Evolutionary conservation across 2,888 invertebrate species (phyloP).

Genomic region (Bruchidius siliquastri): DNA sequence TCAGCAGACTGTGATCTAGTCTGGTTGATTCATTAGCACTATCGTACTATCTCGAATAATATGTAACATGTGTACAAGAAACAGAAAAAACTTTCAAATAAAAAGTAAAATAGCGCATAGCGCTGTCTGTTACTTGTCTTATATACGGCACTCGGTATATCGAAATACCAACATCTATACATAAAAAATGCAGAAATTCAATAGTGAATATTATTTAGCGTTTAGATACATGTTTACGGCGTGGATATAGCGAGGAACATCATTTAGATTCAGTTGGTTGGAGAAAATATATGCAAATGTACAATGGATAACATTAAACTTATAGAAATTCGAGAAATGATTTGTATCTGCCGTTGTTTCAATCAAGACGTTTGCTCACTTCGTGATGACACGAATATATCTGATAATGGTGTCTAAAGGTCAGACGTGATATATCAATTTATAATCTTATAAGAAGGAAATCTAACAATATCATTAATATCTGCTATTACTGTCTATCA

Average conservation of each 20-base stretch:
- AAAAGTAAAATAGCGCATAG: too few relatives aligned
- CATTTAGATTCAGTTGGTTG: neutral
- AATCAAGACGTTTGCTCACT: neutral
- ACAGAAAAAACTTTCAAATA: too few relatives aligned
- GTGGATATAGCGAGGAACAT: neutral
- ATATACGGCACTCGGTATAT: too few relatives aligned
- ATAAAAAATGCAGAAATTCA: neutral
- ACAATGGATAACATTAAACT: neutral
- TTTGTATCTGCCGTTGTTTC: neutral
- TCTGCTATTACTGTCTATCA: neutral
- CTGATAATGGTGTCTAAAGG: neutral
- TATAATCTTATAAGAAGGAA: neutral
- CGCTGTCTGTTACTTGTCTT: too few relatives aligned
- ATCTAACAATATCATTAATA: neutral
- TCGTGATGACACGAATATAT: neutral
- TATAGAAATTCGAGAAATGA: neutral
- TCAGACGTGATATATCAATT: neutral
- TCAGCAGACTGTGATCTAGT: too few relatives aligned
- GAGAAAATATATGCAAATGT: neutral
- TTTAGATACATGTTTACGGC: neutral
- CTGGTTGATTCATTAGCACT: too few relatives aligned
- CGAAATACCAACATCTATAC: neutral
- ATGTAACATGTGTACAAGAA: too few relatives aligned
- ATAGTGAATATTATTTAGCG: neutral
- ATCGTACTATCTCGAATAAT: too few relatives aligned